A percentile compares a stretch with the other conserved stretches of the same genome.
These are phyloP conservation scores for Chaitophorus viminalis DNA, from an alignment of 2,888 invertebrate species.

Conservation along the genomic window DNA sequence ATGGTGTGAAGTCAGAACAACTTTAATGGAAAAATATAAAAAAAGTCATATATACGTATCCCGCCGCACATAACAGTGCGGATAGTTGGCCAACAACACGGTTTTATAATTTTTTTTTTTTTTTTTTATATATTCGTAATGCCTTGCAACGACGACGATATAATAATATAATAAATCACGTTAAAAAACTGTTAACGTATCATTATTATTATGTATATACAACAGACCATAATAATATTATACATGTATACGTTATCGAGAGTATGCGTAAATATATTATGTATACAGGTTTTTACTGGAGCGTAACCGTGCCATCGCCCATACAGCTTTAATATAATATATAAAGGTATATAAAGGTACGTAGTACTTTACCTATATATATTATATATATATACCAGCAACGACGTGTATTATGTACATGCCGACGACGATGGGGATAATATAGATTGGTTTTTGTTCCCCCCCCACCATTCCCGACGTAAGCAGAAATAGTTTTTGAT, in stretches of 20 bases:
- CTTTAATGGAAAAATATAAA: constrained; percentile 37
- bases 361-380: too few relatives aligned
- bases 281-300: neutral
- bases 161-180: constrained; percentile 33
- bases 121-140: neutral
- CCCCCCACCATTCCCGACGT: neutral
- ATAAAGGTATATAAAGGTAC: too few relatives aligned
- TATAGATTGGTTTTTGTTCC: neutral
- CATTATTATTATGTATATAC: neutral
- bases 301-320: neutral
- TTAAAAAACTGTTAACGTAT: constrained; percentile 12
- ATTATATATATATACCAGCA: neutral
- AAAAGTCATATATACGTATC: neutral
- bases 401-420: neutral
- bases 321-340: neutral
- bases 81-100: neutral
- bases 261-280: neutral
- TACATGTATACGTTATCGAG: neutral
- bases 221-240: too few relatives aligned
- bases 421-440: neutral
- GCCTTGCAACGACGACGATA: neutral
- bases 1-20: neutral
- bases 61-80: neutral
- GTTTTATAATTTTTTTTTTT: neutral
- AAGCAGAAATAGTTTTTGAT: neutral